Evolutionary conservation across 2,888 invertebrate species (phyloP), one percentile per base, ranked within the genome.

Genomic region (Alcis repandata): DNA sequence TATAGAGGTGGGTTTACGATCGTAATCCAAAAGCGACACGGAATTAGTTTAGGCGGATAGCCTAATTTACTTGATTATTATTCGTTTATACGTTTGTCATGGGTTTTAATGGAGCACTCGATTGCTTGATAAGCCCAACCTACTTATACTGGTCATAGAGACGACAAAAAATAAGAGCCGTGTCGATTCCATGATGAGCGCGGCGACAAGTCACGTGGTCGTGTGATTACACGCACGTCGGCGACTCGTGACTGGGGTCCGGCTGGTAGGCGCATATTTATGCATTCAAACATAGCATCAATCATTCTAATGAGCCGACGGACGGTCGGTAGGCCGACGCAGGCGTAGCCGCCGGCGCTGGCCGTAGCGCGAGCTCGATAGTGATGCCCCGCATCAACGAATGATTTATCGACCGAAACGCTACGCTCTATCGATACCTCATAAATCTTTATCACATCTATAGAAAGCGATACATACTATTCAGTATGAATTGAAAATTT

Each of bases 261-360:
- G 76, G 75, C 85, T 79, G 79, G 84, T 79, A 84, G 86, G 83
- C 86, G 80, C 83, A 87, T 88, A 89, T 87, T 90, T 89, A 89
- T 88, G 83, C 87, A 87, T 86, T 85, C 89, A 88, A 90, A 89
- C 87, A 87, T 79, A 78, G 84, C 88, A 92, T 93, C 92, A 89
- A 92, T 93, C 92, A 93, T 92, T 88, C 87, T 91, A 92, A 92
- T 92, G 90, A 92, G 89, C 84, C 76, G 69, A 70, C 69, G 75
- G 80, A 77, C 82, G 79, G 86, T 85, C 83, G 83, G 85, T 84
- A 84, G 79, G 79, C 77, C 70, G 78, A 78, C 75, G 67, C 77
- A 65, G 81, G 80, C 82, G 70, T 77, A 65, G 71, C 71, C 70
- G 69, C 71, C 75, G 78, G 80, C 79, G 71, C 76, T 76, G 74